Conservation (phyloP, 2,888 invertebrate species). For the Cynaeus angustus region DNA sequence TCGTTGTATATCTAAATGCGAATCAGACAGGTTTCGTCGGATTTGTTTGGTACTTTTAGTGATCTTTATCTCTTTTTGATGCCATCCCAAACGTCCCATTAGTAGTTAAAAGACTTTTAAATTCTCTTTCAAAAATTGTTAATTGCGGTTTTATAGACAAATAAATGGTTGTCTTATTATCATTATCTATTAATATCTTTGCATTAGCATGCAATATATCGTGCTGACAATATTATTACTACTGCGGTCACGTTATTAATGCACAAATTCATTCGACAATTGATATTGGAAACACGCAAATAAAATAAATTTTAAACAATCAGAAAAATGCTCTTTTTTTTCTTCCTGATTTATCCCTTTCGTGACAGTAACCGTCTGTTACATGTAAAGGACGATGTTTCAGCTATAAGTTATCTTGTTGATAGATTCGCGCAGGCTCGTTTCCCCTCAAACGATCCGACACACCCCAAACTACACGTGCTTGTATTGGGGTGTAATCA, state of each 20-base stretch:
- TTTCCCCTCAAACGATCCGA: slow-evolving; percentile 53
- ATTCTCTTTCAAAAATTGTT: neutral
- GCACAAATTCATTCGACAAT: slow-evolving; percentile 44
- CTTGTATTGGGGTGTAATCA: slow-evolving; percentile 50
- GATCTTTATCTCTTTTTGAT: neutral
- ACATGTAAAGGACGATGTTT: slow-evolving; percentile 57
- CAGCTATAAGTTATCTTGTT: slow-evolving; percentile 56
- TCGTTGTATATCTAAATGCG: neutral
- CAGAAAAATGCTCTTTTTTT: slow-evolving; percentile 34
- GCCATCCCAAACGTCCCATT: neutral
- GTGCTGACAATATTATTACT: slow-evolving; percentile 46
- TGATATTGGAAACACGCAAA: slow-evolving; percentile 43
- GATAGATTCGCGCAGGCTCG: slow-evolving; percentile 53
- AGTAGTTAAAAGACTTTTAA: neutral
- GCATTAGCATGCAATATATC: slow-evolving; percentile 47
- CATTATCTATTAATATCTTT: slow-evolving; percentile 37
- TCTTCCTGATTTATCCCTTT: slow-evolving; percentile 56
- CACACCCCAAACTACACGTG: slow-evolving; percentile 55
- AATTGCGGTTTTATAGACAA: neutral
- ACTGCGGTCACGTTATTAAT: slow-evolving; percentile 42
- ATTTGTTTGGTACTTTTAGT: neutral
- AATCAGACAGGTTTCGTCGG: neutral
- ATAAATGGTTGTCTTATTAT: slow-evolving; percentile 22
- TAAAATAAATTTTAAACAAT: slow-evolving; percentile 47
- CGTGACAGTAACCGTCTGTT: slow-evolving; percentile 60